Percentiles rank a stretch among this genome's conserved stretches.
These are phyloP conservation scores for Pteropus rufus DNA, from an alignment of 2,797 vertebrate species.

Conservation along the genomic window DNA sequence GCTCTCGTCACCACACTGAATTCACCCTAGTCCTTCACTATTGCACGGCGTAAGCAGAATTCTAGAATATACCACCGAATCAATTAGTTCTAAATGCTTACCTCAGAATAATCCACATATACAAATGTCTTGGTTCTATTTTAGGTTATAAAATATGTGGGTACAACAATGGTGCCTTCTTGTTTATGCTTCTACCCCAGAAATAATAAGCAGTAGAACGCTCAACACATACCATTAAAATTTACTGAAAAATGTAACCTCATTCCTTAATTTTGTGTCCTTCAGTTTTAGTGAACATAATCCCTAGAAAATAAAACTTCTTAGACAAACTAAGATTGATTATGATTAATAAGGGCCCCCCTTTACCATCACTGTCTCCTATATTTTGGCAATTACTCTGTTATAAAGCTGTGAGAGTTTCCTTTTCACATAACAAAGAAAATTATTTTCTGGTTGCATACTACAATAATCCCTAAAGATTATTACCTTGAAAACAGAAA, in stretches of 20 bases:
- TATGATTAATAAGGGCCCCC: background rate
- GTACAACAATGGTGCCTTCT: background rate
- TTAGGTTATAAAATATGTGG: background rate
- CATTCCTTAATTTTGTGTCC: background rate
- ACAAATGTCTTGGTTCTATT: background rate
- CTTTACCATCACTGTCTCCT: background rate
- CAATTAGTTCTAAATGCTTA: background rate
- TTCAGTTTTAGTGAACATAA: background rate
- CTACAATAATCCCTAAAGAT: background rate
- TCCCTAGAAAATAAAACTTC: background rate
- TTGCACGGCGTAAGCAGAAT: background rate
- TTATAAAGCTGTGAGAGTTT: background rate
- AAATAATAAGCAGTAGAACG: background rate
- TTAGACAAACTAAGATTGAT: background rate
- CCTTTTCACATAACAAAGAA: background rate
- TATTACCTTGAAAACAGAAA: background rate
- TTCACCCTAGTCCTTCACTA: background rate
- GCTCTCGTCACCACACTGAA: background rate
- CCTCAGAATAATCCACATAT: background rate
- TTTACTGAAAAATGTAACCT: background rate
- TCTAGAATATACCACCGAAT: background rate
- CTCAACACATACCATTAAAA: background rate
- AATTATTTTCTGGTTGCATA: background rate
- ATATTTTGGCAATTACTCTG: background rate
- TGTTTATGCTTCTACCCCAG: background rate